phyloP scores from a whole-genome alignment of 2,888 invertebrate species.

The Cataglyphis altisquamis region DNA sequence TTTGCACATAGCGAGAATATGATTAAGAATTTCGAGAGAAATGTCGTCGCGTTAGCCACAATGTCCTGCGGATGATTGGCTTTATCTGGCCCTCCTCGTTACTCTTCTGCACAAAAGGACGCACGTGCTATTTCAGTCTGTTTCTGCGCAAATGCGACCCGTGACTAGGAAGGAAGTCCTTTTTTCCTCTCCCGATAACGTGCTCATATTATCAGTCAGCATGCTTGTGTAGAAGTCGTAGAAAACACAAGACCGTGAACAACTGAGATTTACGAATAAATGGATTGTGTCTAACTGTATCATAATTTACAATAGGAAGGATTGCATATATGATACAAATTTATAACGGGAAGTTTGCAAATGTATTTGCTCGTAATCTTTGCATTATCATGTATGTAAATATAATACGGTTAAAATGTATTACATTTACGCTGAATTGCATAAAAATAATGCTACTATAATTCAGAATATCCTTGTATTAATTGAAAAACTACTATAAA shows the following conservation, averaged over 20 bases:
- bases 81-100: constrained; percentile 50
- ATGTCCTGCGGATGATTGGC: constrained; percentile 69
- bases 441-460: neutral
- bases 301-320: neutral
- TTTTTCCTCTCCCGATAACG: constrained; percentile 80
- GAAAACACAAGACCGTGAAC: constrained; percentile 32
- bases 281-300: neutral
- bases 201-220: constrained; percentile 71
- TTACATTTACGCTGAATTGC: neutral
- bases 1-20: neutral
- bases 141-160: constrained; percentile 67
- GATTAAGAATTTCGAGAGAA: constrained; percentile 31
- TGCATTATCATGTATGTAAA: constrained; percentile 16
- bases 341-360: constrained; percentile 2
- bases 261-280: constrained; percentile 9
- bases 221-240: constrained; percentile 49
- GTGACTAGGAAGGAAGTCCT: constrained; percentile 77
- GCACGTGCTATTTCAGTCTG: constrained; percentile 35
- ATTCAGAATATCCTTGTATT: neutral
- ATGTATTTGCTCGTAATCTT: neutral
- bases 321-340: neutral
- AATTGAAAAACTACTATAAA: neutral
- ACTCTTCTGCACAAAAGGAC: constrained; percentile 32
- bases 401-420: neutral
- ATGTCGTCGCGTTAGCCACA: constrained; percentile 61